These are phyloP conservation scores for Halcyon senegalensis DNA, from an alignment of 2,113 vertebrate species.

Conservation along the genomic window DNA sequence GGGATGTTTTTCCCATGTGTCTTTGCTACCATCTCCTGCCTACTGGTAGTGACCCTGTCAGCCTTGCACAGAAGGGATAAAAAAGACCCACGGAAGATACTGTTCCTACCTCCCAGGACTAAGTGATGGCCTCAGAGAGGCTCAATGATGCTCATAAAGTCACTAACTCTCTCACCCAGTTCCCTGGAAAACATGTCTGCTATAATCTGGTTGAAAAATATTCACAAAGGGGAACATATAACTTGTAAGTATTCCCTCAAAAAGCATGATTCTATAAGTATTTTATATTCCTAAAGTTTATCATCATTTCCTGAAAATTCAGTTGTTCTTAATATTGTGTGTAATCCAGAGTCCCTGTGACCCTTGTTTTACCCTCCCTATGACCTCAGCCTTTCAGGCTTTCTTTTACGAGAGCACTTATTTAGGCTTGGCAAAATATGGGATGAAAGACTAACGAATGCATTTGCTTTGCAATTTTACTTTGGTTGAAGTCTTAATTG, in stretches of 20 bases:
- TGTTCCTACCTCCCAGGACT: neutral
- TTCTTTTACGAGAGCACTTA: neutral
- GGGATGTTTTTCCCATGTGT: neutral
- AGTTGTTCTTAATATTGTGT: neutral
- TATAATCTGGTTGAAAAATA: neutral
- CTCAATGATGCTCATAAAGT: neutral
- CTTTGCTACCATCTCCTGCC: neutral
- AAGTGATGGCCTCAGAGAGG: neutral
- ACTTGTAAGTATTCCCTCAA: neutral
- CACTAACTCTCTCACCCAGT: neutral
- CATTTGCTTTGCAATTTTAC: neutral
- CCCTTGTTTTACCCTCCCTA: neutral
- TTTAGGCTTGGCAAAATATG: neutral
- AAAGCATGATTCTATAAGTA: neutral
- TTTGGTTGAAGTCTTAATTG: neutral
- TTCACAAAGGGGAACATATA: accelerated
- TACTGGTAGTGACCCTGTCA: neutral
- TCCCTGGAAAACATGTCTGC: neutral
- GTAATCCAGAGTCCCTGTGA: neutral
- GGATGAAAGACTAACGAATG: neutral
- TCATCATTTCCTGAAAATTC: neutral
- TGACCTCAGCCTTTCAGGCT: neutral
- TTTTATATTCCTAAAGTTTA: neutral
- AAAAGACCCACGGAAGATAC: neutral
- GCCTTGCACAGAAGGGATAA: neutral